Percentiles rank a stretch among this genome's conserved stretches.
phyloP scores from a whole-genome alignment of 2,113 vertebrate genomes.

The Helogale parvula region DNA sequence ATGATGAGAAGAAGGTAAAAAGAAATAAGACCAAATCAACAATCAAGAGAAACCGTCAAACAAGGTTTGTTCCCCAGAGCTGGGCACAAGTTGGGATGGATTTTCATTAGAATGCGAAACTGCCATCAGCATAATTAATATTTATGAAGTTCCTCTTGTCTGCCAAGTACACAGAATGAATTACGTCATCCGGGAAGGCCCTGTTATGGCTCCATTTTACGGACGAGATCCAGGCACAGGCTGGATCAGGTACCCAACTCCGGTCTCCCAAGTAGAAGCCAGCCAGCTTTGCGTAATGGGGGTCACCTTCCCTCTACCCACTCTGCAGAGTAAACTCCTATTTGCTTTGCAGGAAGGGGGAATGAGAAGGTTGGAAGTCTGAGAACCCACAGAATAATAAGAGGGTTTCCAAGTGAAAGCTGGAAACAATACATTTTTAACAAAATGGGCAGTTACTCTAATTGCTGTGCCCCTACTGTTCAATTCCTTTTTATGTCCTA shows the following conservation, averaged over 20 bases:
- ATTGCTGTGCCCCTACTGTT: conserved; percentile 86
- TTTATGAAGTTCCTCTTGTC: not conserved
- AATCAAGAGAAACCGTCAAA: not conserved
- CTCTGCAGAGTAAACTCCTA: not conserved
- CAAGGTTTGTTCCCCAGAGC: not conserved
- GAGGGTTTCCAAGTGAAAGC: conserved; percentile 80
- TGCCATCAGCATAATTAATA: not conserved
- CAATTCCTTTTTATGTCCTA: conserved; percentile 86
- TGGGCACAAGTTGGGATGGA: not conserved
- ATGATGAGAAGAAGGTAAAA: not conserved
- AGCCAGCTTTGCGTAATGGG: not conserved
- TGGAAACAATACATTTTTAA: conserved; percentile 86
- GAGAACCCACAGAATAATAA: conserved; percentile 60
- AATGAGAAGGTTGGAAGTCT: conserved; percentile 1
- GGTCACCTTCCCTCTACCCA: not conserved
- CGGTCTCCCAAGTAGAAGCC: not conserved
- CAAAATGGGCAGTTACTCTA: conserved; percentile 85
- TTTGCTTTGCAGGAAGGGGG: not conserved
- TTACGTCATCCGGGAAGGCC: not conserved
- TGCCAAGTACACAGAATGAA: not conserved
- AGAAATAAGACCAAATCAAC: not conserved
- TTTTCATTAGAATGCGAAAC: not conserved
- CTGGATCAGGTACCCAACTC: not conserved
- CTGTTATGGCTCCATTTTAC: too few species aligned
- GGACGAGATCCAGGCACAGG: not conserved